phyloP scores from a whole-genome alignment of 2,888 invertebrate species.

The Cantharis nigra region DNA sequence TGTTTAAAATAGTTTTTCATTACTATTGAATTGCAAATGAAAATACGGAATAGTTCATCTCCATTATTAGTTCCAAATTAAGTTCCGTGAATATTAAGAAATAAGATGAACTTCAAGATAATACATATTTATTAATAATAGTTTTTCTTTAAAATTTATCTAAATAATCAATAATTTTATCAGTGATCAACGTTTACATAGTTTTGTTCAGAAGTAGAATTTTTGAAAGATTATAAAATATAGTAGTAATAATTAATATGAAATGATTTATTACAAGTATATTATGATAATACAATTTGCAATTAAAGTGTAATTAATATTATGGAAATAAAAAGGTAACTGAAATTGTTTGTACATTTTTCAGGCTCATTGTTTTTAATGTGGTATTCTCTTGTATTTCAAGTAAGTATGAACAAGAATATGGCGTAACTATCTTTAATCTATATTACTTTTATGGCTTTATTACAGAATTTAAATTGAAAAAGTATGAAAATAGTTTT shows the following conservation, averaged over 20 bases:
- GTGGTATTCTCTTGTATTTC: neutral
- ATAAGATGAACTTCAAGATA: no score
- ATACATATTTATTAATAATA: no score
- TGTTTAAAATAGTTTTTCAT: no score
- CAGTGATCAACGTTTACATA: no score
- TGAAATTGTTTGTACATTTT: neutral
- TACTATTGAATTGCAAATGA: no score
- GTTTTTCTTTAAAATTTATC: no score
- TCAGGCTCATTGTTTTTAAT: neutral
- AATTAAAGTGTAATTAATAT: neutral
- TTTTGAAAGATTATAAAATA: neutral
- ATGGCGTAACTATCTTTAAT: neutral
- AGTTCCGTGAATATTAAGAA: no score
- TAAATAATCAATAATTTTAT: no score
- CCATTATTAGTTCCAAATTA: no score
- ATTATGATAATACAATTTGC: neutral
- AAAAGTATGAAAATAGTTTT: neutral
- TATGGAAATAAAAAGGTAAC: neutral
- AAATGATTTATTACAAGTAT: neutral
- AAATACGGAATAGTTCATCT: no score
- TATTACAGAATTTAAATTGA: neutral
- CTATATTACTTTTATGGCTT: neutral
- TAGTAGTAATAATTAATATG: no score
- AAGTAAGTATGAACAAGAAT: neutral
- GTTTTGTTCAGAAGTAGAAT: no score